Conservation (phyloP, 1,140 invertebrate genomes). For the Pseudobourletiella spinata region DNA sequence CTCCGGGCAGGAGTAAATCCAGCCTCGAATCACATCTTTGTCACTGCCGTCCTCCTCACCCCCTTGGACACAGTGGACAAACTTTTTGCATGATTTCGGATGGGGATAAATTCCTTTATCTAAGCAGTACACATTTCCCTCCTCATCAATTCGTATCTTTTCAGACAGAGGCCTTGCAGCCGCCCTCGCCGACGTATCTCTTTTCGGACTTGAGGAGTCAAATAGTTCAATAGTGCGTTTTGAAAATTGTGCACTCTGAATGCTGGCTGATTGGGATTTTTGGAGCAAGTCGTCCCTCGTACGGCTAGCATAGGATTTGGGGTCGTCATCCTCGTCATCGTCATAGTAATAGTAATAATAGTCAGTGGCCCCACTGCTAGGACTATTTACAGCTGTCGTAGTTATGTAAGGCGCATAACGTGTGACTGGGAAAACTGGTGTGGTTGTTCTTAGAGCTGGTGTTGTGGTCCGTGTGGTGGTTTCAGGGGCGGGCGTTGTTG, state of each 20-base stretch:
- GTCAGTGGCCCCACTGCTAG: conserved; percentile 43
- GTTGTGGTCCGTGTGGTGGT: conserved; percentile 5
- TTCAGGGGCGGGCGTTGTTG: conserved; percentile 14
- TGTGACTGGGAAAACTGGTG: background rate
- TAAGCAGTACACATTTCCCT: conserved; percentile 64
- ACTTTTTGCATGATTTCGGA: conserved; percentile 75
- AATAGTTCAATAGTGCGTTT: conserved; percentile 7
- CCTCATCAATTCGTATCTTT: conserved; percentile 50
- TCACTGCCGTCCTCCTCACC: conserved; percentile 61
- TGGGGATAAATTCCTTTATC: conserved; percentile 82
- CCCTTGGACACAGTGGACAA: conserved; percentile 71
- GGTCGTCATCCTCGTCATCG: conserved; percentile 43
- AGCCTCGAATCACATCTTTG: conserved; percentile 48
- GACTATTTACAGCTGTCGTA: background rate
- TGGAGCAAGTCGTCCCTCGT: background rate
- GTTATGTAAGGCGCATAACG: background rate
- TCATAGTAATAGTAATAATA: conserved; percentile 37
- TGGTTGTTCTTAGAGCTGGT: conserved; percentile 11
- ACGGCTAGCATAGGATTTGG: conserved; percentile 35
- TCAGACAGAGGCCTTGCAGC: conserved; percentile 43
- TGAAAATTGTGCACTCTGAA: background rate
- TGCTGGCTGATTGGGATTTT: background rate
- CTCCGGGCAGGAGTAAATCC: conserved; percentile 77
- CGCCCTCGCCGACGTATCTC: background rate
- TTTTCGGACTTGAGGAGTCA: background rate